A percentile compares a stretch with the other conserved stretches of the same genome.
Evolutionary conservation across 2,797 vertebrate genomes (phyloP).

Genomic region (Spheniscus humboldti): DNA sequence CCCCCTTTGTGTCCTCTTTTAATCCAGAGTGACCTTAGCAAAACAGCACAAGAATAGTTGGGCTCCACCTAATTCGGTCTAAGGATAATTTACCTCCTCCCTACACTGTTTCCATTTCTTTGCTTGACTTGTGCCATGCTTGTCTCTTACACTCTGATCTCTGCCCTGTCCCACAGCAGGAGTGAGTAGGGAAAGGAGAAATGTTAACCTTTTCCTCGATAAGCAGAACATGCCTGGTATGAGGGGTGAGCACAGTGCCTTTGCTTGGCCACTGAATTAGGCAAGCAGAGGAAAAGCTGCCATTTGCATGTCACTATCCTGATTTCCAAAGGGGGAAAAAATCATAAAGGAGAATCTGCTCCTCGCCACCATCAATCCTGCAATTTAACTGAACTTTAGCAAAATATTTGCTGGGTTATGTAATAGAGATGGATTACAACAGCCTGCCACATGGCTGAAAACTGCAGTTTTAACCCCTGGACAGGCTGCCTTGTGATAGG

Average conservation of each 20-base stretch:
- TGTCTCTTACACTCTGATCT: background rate
- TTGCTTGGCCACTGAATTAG: background rate
- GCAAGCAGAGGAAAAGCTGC: background rate
- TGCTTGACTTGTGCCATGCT: background rate
- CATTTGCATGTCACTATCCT: background rate
- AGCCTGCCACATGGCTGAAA: constrained; percentile 19
- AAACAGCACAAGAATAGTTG: background rate
- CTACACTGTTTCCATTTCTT: background rate
- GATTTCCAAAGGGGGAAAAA: background rate
- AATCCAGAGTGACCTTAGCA: background rate
- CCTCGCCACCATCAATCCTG: background rate
- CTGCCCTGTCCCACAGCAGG: background rate
- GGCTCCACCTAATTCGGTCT: background rate
- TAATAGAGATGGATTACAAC: constrained; percentile 17
- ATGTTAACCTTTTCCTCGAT: background rate
- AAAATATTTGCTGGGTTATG: constrained; percentile 56
- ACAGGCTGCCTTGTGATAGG: background rate
- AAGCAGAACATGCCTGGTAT: background rate
- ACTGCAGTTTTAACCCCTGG: constrained; percentile 27
- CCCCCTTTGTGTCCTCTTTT: background rate
- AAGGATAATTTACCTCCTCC: background rate
- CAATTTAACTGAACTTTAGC: constrained; percentile 49
- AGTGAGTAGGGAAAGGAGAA: background rate
- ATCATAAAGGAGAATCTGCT: background rate
- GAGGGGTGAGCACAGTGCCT: background rate